phyloP scores from a whole-genome alignment of 2,888 invertebrate species.

The Podotricha telesiphe region DNA sequence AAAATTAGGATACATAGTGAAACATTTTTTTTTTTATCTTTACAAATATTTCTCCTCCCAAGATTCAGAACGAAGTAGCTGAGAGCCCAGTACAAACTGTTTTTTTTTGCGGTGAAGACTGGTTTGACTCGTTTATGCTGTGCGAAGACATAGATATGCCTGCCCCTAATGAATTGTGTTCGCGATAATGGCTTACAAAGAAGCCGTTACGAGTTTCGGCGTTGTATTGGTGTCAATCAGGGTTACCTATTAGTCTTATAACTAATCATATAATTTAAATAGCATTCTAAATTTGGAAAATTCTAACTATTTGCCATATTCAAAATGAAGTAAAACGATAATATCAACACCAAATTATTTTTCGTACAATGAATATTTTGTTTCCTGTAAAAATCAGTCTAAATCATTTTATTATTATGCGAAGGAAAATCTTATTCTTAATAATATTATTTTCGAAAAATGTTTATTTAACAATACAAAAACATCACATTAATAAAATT shows the following conservation, averaged over 20 bases:
- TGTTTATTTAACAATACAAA: too few relatives aligned
- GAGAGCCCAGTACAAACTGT: background rate
- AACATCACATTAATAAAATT: too few relatives aligned
- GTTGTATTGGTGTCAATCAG: slow-evolving; percentile 35
- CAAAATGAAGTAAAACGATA: too few relatives aligned
- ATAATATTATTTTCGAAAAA: too few relatives aligned
- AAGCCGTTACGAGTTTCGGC: slow-evolving; percentile 41
- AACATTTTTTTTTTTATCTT: background rate
- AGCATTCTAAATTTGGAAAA: background rate
- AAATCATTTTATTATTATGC: too few relatives aligned
- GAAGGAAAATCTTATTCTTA: too few relatives aligned
- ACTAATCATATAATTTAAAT: background rate
- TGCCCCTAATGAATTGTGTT: slow-evolving; percentile 31
- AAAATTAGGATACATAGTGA: too few relatives aligned
- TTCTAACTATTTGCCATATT: background rate
- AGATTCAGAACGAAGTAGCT: background rate
- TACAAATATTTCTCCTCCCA: background rate
- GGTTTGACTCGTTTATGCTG: slow-evolving; percentile 17
- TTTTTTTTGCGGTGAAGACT: slow-evolving; percentile 2
- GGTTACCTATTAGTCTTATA: slow-evolving; percentile 20
- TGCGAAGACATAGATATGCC: slow-evolving; percentile 28
- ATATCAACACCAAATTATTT: too few relatives aligned
- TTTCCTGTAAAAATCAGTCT: too few relatives aligned
- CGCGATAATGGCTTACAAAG: slow-evolving; percentile 27
- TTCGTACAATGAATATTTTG: too few relatives aligned